phyloP scores from a whole-genome alignment of 2,113 vertebrate species.

The Motacilla tschutschensis region DNA sequence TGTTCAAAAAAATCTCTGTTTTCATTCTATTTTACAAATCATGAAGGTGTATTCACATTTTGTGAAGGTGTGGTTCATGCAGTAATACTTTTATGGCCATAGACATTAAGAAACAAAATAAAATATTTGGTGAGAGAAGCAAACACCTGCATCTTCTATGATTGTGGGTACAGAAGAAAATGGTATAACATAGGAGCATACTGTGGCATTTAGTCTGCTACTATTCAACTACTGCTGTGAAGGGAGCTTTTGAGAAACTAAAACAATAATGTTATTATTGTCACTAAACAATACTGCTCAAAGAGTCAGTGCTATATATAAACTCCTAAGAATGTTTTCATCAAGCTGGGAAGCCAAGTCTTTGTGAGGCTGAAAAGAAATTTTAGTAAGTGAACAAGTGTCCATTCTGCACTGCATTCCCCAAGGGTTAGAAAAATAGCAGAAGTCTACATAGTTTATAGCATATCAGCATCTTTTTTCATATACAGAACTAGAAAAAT shows the following conservation, averaged over 20 bases:
- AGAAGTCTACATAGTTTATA: slow-evolving; percentile 50
- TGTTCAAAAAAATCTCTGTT: background rate
- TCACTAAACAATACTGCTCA: slow-evolving; percentile 64
- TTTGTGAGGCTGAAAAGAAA: slow-evolving; percentile 67
- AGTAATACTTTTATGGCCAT: background rate
- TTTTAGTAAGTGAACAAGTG: slow-evolving; percentile 69
- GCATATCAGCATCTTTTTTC: slow-evolving; percentile 53
- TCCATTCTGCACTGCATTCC: slow-evolving; percentile 62
- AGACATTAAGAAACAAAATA: background rate
- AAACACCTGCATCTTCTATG: background rate
- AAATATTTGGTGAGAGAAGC: background rate
- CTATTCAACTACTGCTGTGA: slow-evolving; percentile 54
- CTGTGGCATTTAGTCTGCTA: slow-evolving; percentile 3
- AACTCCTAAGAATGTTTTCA: slow-evolving; percentile 72
- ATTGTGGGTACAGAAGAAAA: background rate
- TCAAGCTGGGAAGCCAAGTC: slow-evolving; percentile 52
- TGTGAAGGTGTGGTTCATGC: background rate
- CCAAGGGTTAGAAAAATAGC: slow-evolving; percentile 68
- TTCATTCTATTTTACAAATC: background rate
- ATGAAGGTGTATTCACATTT: background rate
- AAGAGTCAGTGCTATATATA: slow-evolving; percentile 69
- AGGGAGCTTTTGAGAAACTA: slow-evolving; percentile 66
- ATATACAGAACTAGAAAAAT: slow-evolving; percentile 29
- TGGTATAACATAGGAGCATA: background rate
- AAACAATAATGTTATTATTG: slow-evolving; percentile 75